These are phyloP conservation scores for Trissolcus japonicus DNA, from an alignment of 2,888 invertebrate genomes.

Conservation along the genomic window DNA sequence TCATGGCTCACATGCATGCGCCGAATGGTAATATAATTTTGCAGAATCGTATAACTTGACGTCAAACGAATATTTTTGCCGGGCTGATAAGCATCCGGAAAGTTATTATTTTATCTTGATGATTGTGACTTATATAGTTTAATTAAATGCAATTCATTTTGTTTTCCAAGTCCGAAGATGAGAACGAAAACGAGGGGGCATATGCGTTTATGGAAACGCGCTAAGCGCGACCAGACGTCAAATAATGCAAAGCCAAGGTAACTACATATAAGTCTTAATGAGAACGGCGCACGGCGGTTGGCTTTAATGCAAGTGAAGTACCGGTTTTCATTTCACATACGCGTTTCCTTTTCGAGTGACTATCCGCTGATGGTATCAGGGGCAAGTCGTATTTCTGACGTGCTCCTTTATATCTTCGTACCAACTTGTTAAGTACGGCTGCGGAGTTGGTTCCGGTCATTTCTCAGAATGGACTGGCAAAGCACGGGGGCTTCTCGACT, in stretches of 20 bases:
- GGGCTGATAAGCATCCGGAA: no score
- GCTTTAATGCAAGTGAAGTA: constrained; percentile 55
- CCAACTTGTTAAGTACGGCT: constrained; percentile 51
- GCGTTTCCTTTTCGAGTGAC: constrained; percentile 56
- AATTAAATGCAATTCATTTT: no score
- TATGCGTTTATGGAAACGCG: constrained; percentile 39
- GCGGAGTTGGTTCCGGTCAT: constrained; percentile 51
- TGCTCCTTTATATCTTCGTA: constrained; percentile 47
- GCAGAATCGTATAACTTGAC: no score
- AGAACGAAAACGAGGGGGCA: constrained; percentile 10
- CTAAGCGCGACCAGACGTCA: constrained; percentile 22
- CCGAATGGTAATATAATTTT: no score
- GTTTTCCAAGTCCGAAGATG: neutral
- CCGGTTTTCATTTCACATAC: constrained; percentile 58
- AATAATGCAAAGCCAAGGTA: constrained; percentile 25
- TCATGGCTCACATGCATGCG: no score
- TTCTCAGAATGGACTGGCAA: constrained; percentile 50
- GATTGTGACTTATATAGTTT: no score
- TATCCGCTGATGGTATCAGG: constrained; percentile 47
- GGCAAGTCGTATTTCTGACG: constrained; percentile 47
- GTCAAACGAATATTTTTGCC: no score
- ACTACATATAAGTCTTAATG: constrained; percentile 56
- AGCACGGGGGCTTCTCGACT: constrained; percentile 41
- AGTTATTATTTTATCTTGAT: constrained; percentile 1
- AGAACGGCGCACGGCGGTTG: constrained; percentile 43